A percentile compares a stretch with the other conserved stretches of the same genome.
These are phyloP conservation scores for Gibbula magus DNA, from an alignment of 2,888 invertebrate species.

Conservation along the genomic window DNA sequence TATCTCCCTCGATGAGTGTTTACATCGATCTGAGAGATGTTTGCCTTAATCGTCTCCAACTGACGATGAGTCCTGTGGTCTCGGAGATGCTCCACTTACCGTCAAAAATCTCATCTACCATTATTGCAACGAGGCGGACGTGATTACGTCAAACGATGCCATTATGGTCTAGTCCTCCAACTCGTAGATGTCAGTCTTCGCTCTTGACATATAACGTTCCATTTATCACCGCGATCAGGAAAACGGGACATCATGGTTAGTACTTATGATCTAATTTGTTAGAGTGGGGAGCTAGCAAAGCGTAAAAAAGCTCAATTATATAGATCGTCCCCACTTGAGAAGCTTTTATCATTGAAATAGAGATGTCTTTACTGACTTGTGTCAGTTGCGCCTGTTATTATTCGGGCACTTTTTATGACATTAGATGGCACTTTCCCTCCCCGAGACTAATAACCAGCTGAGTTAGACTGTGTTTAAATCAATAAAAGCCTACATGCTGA, in stretches of 20 bases:
- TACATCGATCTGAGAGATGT: conserved; percentile 17
- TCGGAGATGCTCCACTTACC: not conserved
- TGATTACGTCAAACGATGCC: not conserved
- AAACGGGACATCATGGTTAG: not conserved
- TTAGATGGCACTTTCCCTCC: too few species aligned
- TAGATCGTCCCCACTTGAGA: not conserved
- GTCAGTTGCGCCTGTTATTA: too few species aligned
- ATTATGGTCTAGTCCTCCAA: not conserved
- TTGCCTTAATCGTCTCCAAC: not conserved
- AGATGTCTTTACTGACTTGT: not conserved
- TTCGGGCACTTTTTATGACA: too few species aligned
- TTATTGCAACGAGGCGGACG: not conserved
- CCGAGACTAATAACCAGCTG: too few species aligned
- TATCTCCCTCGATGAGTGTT: conserved; percentile 1
- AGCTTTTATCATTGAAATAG: not conserved
- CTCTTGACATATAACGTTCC: not conserved
- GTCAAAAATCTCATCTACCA: not conserved
- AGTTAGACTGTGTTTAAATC: too few species aligned
- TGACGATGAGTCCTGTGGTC: not conserved
- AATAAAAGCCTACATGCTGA: too few species aligned
- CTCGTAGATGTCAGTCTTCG: not conserved
- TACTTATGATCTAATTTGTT: not conserved
- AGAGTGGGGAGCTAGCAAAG: not conserved
- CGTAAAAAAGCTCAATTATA: conserved; percentile 8
- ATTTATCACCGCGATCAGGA: not conserved